Conservation (phyloP, 2,797 vertebrate species). For the Mallotus villosus region DNA sequence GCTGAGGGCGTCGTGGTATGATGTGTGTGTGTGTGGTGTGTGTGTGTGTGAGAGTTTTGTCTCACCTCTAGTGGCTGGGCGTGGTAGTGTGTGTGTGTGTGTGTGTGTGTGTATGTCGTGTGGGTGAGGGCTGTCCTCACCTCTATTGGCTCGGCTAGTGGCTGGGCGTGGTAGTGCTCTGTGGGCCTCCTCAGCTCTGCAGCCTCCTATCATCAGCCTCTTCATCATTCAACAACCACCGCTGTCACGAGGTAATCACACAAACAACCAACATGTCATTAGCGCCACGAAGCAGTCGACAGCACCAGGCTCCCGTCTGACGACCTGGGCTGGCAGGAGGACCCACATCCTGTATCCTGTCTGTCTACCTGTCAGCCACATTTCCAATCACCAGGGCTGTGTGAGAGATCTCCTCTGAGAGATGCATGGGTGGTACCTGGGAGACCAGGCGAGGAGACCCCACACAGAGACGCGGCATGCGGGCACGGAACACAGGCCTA, state of each 20-base stretch:
- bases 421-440: not conserved
- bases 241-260: constrained; percentile 72
- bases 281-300: not conserved
- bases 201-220: constrained; percentile 97
- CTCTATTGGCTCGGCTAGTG: too few relatives aligned
- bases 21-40: too few relatives aligned
- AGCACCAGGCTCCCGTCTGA: too few relatives aligned
- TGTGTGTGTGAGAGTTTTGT: too few relatives aligned
- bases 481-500: too few relatives aligned
- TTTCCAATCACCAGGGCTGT: not conserved
- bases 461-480: constrained; percentile 16
- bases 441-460: constrained; percentile 1
- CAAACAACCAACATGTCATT: constrained; percentile 16
- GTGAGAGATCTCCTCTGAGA: constrained; percentile 1
- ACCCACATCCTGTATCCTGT: not conserved
- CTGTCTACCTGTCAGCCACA: not conserved
- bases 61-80: too few relatives aligned
- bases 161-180: constrained; percentile 98
- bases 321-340: too few relatives aligned
- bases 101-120: too few relatives aligned
- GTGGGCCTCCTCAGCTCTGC: constrained; percentile 95
- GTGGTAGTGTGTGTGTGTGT: too few relatives aligned
- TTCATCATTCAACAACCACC: too few relatives aligned
- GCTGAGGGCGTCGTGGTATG: too few relatives aligned
- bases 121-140: too few relatives aligned